A percentile compares a stretch with the other conserved stretches of the same genome.
These are phyloP conservation scores for Cyprinodon tularosa DNA, from an alignment of 2,113 vertebrate species.

Conservation along the genomic window DNA sequence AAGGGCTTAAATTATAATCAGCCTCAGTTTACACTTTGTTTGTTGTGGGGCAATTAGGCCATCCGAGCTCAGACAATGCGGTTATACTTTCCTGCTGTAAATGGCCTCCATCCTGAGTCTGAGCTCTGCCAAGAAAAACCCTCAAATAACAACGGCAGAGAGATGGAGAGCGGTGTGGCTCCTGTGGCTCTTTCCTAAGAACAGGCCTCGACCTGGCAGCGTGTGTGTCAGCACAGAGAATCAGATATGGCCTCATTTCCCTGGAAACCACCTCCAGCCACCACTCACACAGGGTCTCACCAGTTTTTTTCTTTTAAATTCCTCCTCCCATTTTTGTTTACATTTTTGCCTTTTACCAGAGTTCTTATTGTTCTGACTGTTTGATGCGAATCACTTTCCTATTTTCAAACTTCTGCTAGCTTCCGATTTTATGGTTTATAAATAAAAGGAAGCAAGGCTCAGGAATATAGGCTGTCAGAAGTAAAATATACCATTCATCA, in stretches of 20 bases:
- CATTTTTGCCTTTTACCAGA: background rate
- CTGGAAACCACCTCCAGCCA: slow-evolving; percentile 66
- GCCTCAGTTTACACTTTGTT: slow-evolving; percentile 77
- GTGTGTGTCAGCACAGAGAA: slow-evolving; percentile 68
- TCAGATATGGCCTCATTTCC: slow-evolving; percentile 70
- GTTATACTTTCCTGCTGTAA: slow-evolving; percentile 75
- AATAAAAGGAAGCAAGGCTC: slow-evolving; percentile 25
- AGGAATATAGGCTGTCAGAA: slow-evolving; percentile 24
- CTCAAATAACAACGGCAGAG: slow-evolving; percentile 67
- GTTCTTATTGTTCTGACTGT: slow-evolving; percentile 8
- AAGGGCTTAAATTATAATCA: slow-evolving; percentile 78
- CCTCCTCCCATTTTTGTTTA: background rate
- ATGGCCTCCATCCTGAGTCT: slow-evolving; percentile 72
- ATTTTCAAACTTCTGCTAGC: background rate
- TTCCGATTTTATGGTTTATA: slow-evolving; percentile 24
- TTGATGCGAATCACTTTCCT: slow-evolving; percentile 20
- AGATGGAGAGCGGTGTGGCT: slow-evolving; percentile 65
- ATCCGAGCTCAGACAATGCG: slow-evolving; percentile 71
- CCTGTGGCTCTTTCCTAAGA: slow-evolving; percentile 62
- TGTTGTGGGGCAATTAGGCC: slow-evolving; percentile 75
- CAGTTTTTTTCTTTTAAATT: background rate
- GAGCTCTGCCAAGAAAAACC: slow-evolving; percentile 70
- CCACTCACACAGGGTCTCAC: slow-evolving; percentile 16
- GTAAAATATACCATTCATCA: slow-evolving; percentile 5
- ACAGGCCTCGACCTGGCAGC: slow-evolving; percentile 72